Conservation (phyloP, 2,888 invertebrate species). For the Teinopalpus imperialis region DNA sequence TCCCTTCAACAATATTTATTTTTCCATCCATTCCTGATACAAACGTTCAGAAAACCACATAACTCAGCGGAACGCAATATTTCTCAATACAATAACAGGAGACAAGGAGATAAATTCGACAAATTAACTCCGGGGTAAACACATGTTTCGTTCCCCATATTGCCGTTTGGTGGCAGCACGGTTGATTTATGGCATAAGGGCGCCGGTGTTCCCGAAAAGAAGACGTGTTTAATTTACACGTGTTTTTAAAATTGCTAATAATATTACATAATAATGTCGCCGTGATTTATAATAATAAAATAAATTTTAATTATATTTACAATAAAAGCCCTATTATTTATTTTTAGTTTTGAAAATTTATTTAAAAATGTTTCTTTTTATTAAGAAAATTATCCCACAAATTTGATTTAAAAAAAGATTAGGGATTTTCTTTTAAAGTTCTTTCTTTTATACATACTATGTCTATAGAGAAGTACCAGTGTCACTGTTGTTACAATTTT, state of each 20-base stretch:
- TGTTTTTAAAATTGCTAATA: slow-evolving; percentile 31
- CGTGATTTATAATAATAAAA: not conserved
- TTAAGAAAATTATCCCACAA: no score
- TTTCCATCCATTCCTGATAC: slow-evolving; percentile 4
- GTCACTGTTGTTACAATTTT: no score
- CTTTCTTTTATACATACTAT: no score
- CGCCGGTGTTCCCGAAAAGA: slow-evolving; percentile 42
- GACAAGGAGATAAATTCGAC: slow-evolving; percentile 78
- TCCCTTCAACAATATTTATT: slow-evolving; percentile 7
- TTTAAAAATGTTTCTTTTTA: no score
- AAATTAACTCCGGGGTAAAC: slow-evolving; percentile 81
- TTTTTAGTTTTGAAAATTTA: no score
- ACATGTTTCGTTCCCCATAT: slow-evolving; percentile 79
- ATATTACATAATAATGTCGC: not conserved
- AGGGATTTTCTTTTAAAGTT: no score
- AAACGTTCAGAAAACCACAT: slow-evolving; percentile 35
- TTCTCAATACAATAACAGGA: slow-evolving; percentile 69
- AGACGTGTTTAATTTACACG: slow-evolving; percentile 46
- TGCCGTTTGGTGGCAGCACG: slow-evolving; percentile 73
- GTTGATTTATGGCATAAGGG: slow-evolving; percentile 74
- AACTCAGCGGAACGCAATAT: slow-evolving; percentile 60
- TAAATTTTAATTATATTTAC: no score
- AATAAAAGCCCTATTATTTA: no score
- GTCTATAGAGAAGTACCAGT: no score
- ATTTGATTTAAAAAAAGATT: no score